Evolutionary conservation across 2,888 invertebrate species (phyloP), one percentile per base, ranked within the genome.

Genomic region (Sylvicola cinctus): DNA sequence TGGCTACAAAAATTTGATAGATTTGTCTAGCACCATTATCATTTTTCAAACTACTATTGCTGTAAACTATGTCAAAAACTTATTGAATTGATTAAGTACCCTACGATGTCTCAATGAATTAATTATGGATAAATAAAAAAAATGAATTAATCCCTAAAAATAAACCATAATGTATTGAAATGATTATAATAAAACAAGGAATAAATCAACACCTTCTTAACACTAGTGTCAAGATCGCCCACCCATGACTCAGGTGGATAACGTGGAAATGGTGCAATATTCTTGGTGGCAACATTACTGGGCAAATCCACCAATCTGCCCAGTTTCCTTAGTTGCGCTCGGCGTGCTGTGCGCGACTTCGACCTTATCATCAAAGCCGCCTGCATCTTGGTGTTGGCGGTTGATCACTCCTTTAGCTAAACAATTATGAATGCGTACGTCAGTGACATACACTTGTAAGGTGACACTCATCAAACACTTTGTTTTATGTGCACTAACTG

Each of bases 341-440:
- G 66, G 63, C 74, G 72, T 53, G 73, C 66, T 63, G 80, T 76
- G 66, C 80, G 74, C 69, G 81, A 80, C 69, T 83, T 81, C 63
- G 79, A 72, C 69, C 83, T 75, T 66, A 84, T 74, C 70, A 83
- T 79, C 68, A 84, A 74, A 67, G 84, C 84, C 68, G 84, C 84
- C 74, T 84, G 84, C 83, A 84, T 84, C 58, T 74, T 73, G 68
- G 28, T 35, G 17, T 31, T 31, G 29, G 25, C 20, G 20, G 4
- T 20, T 20, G 4, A 4, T 20, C 8, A 6, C 4, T 8, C 4
- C 20, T 20, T 20, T 20, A 8, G 5, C 20, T 4, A 20, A 20
- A 20, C 5, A 20, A 4, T 20, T 20, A 20, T 20, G 20, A 20
- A 20, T 20, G 8, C 8, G 20, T 20, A 20, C 20, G 20, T 20